These are phyloP conservation scores for Dallia pectoralis DNA, from an alignment of 2,797 vertebrate species.

Conservation along the genomic window DNA sequence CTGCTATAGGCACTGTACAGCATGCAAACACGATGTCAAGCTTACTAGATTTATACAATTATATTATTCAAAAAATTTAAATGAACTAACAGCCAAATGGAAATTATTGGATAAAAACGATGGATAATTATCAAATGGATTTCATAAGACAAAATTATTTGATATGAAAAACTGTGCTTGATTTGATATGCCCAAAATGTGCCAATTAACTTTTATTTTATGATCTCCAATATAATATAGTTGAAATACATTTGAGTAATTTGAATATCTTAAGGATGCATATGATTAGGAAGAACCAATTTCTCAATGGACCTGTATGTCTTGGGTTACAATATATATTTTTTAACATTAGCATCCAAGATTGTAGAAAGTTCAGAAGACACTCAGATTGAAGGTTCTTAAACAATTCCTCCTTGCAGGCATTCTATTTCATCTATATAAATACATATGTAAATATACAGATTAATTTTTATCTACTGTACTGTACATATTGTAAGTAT, in stretches of 20 bases:
- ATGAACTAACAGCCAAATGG: not conserved
- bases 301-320: not conserved
- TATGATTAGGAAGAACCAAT: not conserved
- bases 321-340: not conserved
- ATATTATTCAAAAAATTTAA: not conserved
- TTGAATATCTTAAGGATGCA: not conserved
- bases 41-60: not conserved
- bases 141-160: not conserved
- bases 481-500: constrained; percentile 65
- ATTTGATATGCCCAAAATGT: not conserved
- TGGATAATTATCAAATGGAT: not conserved
- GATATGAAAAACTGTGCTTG: not conserved
- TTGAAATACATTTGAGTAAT: too few relatives aligned
- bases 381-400: constrained; percentile 7
- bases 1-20: not conserved
- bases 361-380: not conserved
- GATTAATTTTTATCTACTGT: constrained; percentile 58
- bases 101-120: not conserved
- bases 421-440: constrained; percentile 25
- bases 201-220: not conserved
- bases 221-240: too few relatives aligned
- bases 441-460: constrained; percentile 52
- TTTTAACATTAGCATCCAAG: constrained; percentile 3
- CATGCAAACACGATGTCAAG: not conserved
- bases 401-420: constrained; percentile 46